A percentile compares a stretch with the other conserved stretches of the same genome.
These are phyloP conservation scores for Caenorhabditis sp. DNA, from an alignment of 2,888 invertebrate genomes.

Conservation along the genomic window DNA sequence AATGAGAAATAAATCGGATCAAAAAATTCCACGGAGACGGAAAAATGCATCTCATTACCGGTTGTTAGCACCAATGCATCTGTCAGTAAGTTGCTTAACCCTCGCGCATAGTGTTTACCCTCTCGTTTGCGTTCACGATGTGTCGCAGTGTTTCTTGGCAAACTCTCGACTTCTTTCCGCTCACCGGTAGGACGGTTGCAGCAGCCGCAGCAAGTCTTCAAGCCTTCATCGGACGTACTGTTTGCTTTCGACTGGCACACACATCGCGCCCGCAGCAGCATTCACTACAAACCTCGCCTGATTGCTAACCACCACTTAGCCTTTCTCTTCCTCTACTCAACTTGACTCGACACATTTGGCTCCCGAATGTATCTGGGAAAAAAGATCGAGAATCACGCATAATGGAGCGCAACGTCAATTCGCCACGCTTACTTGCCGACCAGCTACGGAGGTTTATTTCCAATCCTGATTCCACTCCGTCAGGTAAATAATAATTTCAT, in stretches of 20 bases:
- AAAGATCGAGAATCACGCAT: slow-evolving; percentile 35
- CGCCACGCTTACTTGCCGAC: slow-evolving; percentile 71
- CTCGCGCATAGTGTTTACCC: slow-evolving; percentile 51
- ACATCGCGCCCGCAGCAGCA: slow-evolving; percentile 64
- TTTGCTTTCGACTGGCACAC: slow-evolving; percentile 64
- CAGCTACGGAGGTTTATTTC: slow-evolving; percentile 76
- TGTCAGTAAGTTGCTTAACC: slow-evolving; percentile 63
- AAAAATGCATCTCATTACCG: slow-evolving; percentile 51
- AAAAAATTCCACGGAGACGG: not conserved
- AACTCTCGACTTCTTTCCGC: slow-evolving; percentile 61
- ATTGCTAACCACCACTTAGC: slow-evolving; percentile 64
- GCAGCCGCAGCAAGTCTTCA: slow-evolving; percentile 58
- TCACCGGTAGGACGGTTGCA: slow-evolving; percentile 60
- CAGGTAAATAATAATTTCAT: slow-evolving; percentile 57
- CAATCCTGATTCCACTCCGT: slow-evolving; percentile 71
- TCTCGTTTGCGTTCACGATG: slow-evolving; percentile 63
- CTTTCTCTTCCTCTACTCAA: slow-evolving; percentile 45
- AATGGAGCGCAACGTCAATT: slow-evolving; percentile 60
- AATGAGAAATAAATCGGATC: not conserved
- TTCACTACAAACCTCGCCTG: slow-evolving; percentile 64
- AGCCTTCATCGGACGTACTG: slow-evolving; percentile 62
- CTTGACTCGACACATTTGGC: slow-evolving; percentile 61
- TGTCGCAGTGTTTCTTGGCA: slow-evolving; percentile 63
- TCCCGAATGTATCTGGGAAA: slow-evolving; percentile 40
- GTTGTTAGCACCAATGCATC: slow-evolving; percentile 54